Evolutionary conservation across 2,888 invertebrate genomes (phyloP).

Genomic region (Drosophila mulleri): DNA sequence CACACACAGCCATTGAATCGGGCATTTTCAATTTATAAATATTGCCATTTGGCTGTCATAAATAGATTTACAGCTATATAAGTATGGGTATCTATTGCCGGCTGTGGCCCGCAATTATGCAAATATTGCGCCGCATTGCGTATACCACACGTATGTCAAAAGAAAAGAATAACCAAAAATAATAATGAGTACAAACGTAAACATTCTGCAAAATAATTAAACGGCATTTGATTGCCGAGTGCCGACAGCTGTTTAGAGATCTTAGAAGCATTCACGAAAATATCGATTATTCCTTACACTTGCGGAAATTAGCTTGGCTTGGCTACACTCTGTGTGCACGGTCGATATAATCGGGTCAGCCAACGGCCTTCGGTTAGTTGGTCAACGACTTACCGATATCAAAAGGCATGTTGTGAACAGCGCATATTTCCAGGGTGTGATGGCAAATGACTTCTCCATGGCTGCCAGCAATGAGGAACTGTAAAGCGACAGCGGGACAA

Average conservation of each 20-base stretch:
- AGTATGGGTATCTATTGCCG: background rate
- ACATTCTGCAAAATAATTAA: constrained; percentile 29
- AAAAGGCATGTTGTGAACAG: constrained; percentile 74
- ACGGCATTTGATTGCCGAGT: constrained; percentile 35
- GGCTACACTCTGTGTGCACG: constrained; percentile 32
- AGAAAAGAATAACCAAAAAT: background rate
- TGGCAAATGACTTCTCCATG: constrained; percentile 80
- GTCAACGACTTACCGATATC: constrained; percentile 75
- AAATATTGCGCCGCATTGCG: constrained; percentile 22
- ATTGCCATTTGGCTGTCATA: constrained; percentile 15
- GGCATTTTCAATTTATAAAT: background rate
- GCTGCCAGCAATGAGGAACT: constrained; percentile 27
- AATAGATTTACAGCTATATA: constrained; percentile 7
- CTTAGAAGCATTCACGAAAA: constrained; percentile 1
- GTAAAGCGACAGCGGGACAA: background rate
- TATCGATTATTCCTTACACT: constrained; percentile 37
- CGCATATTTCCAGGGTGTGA: constrained; percentile 80
- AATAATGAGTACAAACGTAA: constrained; percentile 32
- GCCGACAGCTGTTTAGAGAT: constrained; percentile 37
- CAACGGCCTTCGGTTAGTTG: constrained; percentile 16
- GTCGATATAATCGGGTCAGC: constrained; percentile 23
- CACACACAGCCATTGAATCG: background rate
- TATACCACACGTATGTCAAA: constrained; percentile 40
- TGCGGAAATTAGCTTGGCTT: constrained; percentile 21
- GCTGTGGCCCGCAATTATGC: constrained; percentile 6